Conservation (phyloP, 2,113 vertebrate genomes). For the Epinephelus fuscoguttatus region DNA sequence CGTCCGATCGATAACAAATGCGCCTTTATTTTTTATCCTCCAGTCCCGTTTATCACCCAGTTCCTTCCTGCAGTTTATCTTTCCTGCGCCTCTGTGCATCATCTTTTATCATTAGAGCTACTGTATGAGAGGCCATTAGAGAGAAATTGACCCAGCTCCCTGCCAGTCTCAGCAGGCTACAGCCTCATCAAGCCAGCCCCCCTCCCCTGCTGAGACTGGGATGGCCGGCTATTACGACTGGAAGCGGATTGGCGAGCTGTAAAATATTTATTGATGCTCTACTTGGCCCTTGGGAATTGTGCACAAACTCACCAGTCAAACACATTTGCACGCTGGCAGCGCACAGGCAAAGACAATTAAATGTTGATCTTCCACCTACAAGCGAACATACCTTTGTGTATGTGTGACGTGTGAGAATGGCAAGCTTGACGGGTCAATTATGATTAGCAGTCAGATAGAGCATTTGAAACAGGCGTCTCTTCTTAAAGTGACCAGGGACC, state of each 20-base stretch:
- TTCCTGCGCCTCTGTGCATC: neutral
- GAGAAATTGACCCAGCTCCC: conserved; percentile 75
- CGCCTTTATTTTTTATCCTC: conserved; percentile 7
- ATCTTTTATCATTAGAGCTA: conserved; percentile 70
- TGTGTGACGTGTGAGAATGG: neutral
- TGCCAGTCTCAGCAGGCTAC: conserved; percentile 68
- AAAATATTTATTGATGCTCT: conserved; percentile 72
- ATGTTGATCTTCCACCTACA: conserved; percentile 37
- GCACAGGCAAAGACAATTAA: conserved; percentile 38
- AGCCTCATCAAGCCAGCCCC: conserved; percentile 51
- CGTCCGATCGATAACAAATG: conserved; percentile 30
- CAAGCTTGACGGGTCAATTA: neutral
- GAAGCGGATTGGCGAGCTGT: conserved; percentile 49
- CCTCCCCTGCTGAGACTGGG: conserved; percentile 38
- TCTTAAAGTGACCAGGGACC: conserved; percentile 1
- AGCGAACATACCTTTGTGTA: neutral
- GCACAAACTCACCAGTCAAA: conserved; percentile 43
- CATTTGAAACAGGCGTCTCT: neutral
- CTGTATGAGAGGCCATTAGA: conserved; percentile 70
- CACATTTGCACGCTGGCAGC: conserved; percentile 27
- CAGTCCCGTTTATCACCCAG: conserved; percentile 39
- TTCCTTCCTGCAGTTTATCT: conserved; percentile 64
- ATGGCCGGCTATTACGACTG: conserved; percentile 47
- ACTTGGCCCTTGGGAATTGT: conserved; percentile 46
- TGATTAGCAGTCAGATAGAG: neutral